Conservation (phyloP, 2,797 vertebrate species). For the Chrosomus eos region DNA sequence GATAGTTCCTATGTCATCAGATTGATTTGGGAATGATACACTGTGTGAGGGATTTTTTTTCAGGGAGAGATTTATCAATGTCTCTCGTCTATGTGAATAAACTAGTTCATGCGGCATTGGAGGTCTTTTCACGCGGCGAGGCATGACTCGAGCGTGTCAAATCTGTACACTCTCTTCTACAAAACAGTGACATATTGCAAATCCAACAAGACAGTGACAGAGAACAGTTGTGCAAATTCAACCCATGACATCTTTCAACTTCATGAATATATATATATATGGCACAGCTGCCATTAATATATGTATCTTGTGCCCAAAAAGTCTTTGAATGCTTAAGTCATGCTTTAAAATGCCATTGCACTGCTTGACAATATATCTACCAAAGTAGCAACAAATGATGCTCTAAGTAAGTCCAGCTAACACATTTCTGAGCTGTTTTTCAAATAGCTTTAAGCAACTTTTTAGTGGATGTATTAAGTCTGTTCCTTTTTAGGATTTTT, state of each 20-base stretch:
- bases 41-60: slow-evolving; percentile 25
- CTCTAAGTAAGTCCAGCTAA: not conserved
- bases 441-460: not conserved
- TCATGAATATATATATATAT: not conserved
- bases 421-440: not conserved
- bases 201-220: slow-evolving; percentile 17
- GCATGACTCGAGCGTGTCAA: slow-evolving; percentile 37
- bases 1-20: slow-evolving; percentile 23
- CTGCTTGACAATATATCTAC: slow-evolving; percentile 2
- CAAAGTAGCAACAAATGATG: not conserved
- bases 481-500: too few species aligned
- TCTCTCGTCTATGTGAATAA: slow-evolving; percentile 31
- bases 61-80: slow-evolving; percentile 22
- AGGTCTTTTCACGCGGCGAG: not conserved
- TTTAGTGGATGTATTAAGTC: not conserved
- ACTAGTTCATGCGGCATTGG: not conserved
- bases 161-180: not conserved
- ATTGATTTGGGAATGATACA: slow-evolving; percentile 39
- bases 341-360: slow-evolving; percentile 14
- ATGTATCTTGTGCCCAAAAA: not conserved
- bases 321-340: not conserved
- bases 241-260: not conserved
- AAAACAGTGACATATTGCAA: slow-evolving; percentile 32
- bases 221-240: slow-evolving; percentile 11
- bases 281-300: not conserved